Evolutionary conservation across 2,888 invertebrate species (phyloP), one percentile per base, ranked within the genome.

Genomic region (Lymantria dispar): DNA sequence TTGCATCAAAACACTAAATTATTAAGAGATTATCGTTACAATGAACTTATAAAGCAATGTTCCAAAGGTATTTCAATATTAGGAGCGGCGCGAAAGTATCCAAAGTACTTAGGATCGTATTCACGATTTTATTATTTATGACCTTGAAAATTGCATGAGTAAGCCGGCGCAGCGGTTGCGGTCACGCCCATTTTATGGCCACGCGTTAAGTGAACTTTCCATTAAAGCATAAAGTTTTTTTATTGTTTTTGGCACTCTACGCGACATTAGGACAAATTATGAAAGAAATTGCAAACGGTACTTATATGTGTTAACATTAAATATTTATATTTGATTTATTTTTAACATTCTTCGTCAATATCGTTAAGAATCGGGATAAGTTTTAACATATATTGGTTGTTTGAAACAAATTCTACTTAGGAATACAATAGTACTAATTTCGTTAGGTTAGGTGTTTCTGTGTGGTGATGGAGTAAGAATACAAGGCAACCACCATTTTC

Each of bases 71-170:
- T 82, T 82, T 77, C 79, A 84, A 84, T 81, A 81, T 80, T 72
- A 72, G 72, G 76, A 78, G 72, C 72, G 72, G 98, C 96, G 71
- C 64, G 76, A 81, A 84, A 85, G 82, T 83, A 79, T 85, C 83
- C 86, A 85, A 87, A 87, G 85, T 83, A 80, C 83, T 87, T 88
- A 87, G 87, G 85, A 86, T 83, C 78, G 83, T 81, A 80, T 85
- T 87, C 83, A 83, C 79, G 80, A 80, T 83, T 87, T 83, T 85
- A 89, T 91, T 90, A 91, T 90, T 91, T 90, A 91, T 80, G 87
- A 84, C 85, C 86, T 86, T 90, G 88, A 88, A 90, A 90, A 90
- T 90, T 89, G 88, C 90, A 87, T 76, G 85, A 83, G 81, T 82
- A 85, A 83, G 83, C 86, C 81, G 76, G 83, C 79, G 81, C 85